These are phyloP conservation scores for Oedothorax gibbosus DNA, from an alignment of 1,140 invertebrate species.

Conservation along the genomic window DNA sequence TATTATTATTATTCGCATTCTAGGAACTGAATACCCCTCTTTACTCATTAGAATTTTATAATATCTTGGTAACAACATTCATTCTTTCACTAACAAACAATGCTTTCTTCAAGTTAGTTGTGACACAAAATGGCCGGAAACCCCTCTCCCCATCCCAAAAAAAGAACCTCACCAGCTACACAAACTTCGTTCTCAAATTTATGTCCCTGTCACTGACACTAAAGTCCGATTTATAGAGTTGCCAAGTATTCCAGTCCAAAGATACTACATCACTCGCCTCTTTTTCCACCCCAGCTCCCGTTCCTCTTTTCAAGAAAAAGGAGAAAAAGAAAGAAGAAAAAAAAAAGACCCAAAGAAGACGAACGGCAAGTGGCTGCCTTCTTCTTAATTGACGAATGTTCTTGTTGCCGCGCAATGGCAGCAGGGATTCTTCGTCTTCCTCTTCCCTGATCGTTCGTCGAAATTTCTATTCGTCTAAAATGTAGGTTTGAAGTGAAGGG, in stretches of 20 bases:
- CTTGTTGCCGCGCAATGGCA: slow-evolving; percentile 18
- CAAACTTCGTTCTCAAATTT: slow-evolving; percentile 58
- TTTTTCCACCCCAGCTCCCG: slow-evolving; percentile 6
- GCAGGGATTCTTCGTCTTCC: slow-evolving; percentile 14
- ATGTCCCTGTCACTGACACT: slow-evolving; percentile 58
- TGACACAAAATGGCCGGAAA: slow-evolving; percentile 40
- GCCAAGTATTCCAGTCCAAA: slow-evolving; percentile 55
- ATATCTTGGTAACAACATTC: too few species aligned
- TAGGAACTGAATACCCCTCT: too few species aligned
- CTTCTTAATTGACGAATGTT: slow-evolving; percentile 50
- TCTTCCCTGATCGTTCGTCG: slow-evolving; percentile 13
- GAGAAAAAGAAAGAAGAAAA: slow-evolving; percentile 3
- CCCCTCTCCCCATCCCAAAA: slow-evolving; percentile 6
- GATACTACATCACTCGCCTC: slow-evolving; percentile 52
- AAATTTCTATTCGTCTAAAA: slow-evolving; percentile 32
- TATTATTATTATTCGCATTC: too few species aligned
- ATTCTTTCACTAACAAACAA: too few species aligned
- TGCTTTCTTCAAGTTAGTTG: too few species aligned
- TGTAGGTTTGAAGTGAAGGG: too few species aligned
- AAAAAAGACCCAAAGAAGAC: neutral
- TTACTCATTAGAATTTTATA: too few species aligned
- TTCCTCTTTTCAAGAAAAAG: slow-evolving; percentile 13
- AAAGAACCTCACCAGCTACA: neutral
- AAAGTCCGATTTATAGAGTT: slow-evolving; percentile 61
- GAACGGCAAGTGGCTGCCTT: slow-evolving; percentile 19